Percentiles rank a stretch among this genome's conserved stretches.
Conservation (phyloP, 1,140 invertebrate species). For the Mya arenaria region DNA sequence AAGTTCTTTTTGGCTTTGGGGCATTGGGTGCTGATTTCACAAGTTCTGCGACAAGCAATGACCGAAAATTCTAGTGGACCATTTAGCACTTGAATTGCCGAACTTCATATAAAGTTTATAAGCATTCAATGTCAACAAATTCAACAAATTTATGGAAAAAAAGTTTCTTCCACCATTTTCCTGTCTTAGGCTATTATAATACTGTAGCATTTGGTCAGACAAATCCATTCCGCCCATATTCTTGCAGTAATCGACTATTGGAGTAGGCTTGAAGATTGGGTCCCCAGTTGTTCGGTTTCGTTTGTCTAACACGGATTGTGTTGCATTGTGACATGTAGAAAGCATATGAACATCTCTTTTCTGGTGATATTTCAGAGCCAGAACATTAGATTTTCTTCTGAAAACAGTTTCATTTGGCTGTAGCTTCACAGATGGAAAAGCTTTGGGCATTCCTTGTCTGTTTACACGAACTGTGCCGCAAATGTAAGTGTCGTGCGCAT, state of each 20-base stretch:
- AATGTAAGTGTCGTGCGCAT: background rate
- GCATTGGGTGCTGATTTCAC: constrained; percentile 22
- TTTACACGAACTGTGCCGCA: constrained; percentile 20
- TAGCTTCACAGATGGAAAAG: background rate
- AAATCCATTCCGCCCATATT: constrained; percentile 53
- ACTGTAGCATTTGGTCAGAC: constrained; percentile 38
- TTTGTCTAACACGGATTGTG: no score
- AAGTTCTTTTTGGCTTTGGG: constrained; percentile 16
- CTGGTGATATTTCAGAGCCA: no score
- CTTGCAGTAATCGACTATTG: constrained; percentile 4
- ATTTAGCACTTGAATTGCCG: background rate
- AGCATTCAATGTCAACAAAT: constrained; percentile 17
- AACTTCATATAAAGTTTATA: constrained; percentile 20
- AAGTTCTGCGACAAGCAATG: background rate
- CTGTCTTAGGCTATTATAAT: constrained; percentile 27
- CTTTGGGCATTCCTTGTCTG: background rate
- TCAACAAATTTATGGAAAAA: constrained; percentile 42
- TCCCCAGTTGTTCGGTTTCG: no score
- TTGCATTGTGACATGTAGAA: no score
- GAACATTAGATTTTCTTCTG: background rate
- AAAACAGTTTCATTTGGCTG: background rate
- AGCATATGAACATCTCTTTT: no score
- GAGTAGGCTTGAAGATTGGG: background rate
- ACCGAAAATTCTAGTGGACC: background rate
- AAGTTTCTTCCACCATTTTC: constrained; percentile 33